Evolutionary conservation across 2,797 vertebrate genomes (phyloP).

Genomic region (Acomys russatus): DNA sequence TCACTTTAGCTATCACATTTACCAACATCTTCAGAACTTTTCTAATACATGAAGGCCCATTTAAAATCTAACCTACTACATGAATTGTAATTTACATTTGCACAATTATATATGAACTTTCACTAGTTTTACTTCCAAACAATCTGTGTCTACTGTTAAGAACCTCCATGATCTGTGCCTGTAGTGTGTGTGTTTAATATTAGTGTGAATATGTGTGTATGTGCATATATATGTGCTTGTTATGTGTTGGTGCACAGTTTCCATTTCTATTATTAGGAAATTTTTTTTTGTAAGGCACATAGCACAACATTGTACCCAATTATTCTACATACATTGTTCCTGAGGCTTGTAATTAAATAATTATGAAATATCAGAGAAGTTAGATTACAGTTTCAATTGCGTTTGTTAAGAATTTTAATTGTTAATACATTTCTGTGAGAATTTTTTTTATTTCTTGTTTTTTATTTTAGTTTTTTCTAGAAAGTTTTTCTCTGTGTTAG

Average conservation of each 20-base stretch:
- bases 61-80: background rate
- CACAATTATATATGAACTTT: background rate
- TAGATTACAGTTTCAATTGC: background rate
- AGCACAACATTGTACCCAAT: background rate
- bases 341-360: background rate
- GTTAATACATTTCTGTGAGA: background rate
- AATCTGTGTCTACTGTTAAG: background rate
- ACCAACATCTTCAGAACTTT: background rate
- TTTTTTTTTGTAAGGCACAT: background rate
- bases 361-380: background rate
- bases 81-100: background rate
- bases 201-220: too few species aligned
- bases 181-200: background rate
- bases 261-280: background rate
- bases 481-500: too few species aligned
- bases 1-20: background rate
- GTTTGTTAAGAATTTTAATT: conserved; percentile 1
- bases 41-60: background rate
- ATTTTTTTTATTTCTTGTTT: background rate
- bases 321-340: background rate
- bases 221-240: background rate
- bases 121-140: background rate
- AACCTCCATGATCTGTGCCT: rapidly evolving
- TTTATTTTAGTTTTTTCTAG: too few species aligned
- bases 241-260: background rate